A percentile compares a stretch with the other conserved stretches of the same genome.
Evolutionary conservation across 2,113 vertebrate genomes (phyloP).

Genomic region (Corythoichthys haematopterus): DNA sequence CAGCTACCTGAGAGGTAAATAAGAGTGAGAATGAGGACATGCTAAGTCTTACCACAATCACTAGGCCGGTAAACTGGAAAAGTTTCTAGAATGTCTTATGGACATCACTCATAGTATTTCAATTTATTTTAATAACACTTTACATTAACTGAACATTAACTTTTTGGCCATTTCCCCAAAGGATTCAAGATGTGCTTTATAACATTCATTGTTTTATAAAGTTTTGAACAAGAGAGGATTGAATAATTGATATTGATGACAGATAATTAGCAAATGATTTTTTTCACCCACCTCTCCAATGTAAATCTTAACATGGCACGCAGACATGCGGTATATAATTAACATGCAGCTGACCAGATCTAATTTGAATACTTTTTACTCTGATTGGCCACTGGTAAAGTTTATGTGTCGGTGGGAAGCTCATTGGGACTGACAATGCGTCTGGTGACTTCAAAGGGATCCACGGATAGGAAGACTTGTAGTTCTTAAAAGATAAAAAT

Average conservation of each 20-base stretch:
- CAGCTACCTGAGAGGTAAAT: conserved; percentile 49
- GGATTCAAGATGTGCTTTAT: not conserved
- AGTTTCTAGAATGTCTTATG: conserved; percentile 33
- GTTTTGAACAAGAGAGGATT: not conserved
- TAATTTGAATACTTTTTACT: too few species aligned
- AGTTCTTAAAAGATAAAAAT: too few species aligned
- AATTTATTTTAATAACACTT: conserved; percentile 26
- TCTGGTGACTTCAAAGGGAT: too few species aligned
- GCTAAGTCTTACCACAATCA: conserved; percentile 43
- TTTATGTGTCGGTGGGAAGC: too few species aligned
- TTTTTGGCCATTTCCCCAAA: not conserved
- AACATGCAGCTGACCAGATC: too few species aligned
- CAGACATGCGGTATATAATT: too few species aligned
- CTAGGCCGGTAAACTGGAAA: conserved; percentile 56
- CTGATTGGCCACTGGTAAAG: too few species aligned
- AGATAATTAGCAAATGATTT: not conserved
- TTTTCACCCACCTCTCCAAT: not conserved
- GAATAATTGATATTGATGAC: not conserved
- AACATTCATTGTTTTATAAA: not conserved
- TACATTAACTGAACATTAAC: not conserved
- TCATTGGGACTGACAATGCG: too few species aligned
- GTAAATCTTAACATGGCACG: not conserved
- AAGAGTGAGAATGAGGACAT: conserved; percentile 45
- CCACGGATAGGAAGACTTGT: too few species aligned
- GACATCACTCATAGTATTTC: conserved; percentile 29